Evolutionary conservation across 1,140 invertebrate genomes (phyloP).

Genomic region (Drosophila bipectinata): DNA sequence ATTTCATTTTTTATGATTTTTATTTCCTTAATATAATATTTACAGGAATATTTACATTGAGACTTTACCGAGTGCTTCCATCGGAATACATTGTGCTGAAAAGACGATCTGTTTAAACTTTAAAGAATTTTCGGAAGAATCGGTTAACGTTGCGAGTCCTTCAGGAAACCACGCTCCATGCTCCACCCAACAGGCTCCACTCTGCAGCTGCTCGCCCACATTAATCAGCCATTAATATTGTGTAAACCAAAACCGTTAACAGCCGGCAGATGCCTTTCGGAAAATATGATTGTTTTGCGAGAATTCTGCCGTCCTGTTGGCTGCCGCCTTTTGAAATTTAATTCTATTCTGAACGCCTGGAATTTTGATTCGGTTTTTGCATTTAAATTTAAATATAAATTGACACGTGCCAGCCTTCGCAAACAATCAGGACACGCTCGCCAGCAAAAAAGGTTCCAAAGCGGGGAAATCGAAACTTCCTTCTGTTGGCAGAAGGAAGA

Average conservation of each 20-base stretch:
- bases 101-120: conserved; percentile 27
- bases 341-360: conserved; percentile 57
- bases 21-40: neutral
- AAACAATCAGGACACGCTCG: conserved; percentile 44
- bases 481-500: conserved; percentile 12
- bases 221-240: conserved; percentile 75
- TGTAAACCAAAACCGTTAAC: conserved; percentile 57
- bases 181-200: neutral
- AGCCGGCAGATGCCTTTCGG: conserved; percentile 31
- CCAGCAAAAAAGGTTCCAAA: conserved; percentile 44
- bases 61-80: neutral
- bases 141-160: conserved; percentile 16
- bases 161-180: conserved; percentile 22
- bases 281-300: conserved; percentile 73
- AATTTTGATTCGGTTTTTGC: conserved; percentile 67
- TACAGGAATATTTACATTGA: neutral
- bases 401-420: conserved; percentile 64
- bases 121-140: conserved; percentile 7
- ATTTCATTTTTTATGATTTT: neutral
- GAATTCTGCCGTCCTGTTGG: conserved; percentile 3
- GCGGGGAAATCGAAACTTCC: conserved; percentile 18
- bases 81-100: conserved; percentile 6
- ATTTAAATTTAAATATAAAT: conserved; percentile 82
- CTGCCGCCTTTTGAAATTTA: conserved; percentile 68
- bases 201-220: conserved; percentile 27